Conservation (phyloP, 2,113 vertebrate species). For the Crotophaga sulcirostris region DNA sequence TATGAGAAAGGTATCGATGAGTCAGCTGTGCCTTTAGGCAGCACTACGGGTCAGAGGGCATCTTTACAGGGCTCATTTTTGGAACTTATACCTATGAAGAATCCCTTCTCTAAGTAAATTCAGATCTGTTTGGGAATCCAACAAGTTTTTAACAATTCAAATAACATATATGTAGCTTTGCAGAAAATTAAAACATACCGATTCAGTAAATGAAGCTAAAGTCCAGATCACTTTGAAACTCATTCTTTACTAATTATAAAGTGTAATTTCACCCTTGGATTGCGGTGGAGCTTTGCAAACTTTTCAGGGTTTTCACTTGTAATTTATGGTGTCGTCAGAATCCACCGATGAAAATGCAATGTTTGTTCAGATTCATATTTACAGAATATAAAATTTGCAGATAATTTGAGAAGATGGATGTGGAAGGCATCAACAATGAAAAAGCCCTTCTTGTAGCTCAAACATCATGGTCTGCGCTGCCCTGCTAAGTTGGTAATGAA, state of each 20-base stretch:
- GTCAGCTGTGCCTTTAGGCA: not conserved
- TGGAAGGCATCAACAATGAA: not conserved
- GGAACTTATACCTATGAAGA: not conserved
- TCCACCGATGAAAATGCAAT: not conserved
- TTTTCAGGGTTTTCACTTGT: not conserved
- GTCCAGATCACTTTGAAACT: not conserved
- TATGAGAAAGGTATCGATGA: not conserved
- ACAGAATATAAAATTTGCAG: not conserved
- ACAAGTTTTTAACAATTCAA: not conserved
- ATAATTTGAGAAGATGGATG: not conserved
- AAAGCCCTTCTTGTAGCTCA: not conserved
- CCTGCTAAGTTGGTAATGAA: not conserved
- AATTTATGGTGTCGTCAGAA: not conserved
- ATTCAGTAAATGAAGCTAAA: not conserved
- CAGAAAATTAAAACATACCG: not conserved
- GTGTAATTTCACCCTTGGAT: not conserved
- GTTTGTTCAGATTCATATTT: not conserved
- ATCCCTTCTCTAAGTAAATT: not conserved
- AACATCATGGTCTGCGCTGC: accelerated
- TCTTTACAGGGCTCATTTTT: not conserved
- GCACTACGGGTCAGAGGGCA: not conserved
- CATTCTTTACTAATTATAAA: not conserved
- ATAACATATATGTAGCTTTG: not conserved
- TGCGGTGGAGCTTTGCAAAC: not conserved
- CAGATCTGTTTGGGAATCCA: not conserved